These are phyloP conservation scores for Corapipo altera DNA, from an alignment of 2,113 vertebrate genomes.

Conservation along the genomic window DNA sequence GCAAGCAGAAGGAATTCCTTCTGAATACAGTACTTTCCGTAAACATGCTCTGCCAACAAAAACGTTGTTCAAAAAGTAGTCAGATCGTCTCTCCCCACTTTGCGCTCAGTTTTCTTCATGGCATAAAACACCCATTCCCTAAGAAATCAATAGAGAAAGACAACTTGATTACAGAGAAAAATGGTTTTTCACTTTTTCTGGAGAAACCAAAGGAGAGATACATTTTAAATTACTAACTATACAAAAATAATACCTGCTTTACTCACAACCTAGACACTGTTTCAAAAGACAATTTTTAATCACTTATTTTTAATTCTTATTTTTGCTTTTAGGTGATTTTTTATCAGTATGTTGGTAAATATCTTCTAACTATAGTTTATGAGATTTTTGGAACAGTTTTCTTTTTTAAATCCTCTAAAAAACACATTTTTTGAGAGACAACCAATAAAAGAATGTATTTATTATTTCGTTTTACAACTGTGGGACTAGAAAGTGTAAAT, in stretches of 20 bases:
- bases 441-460: not conserved
- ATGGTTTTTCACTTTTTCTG: not conserved
- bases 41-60: not conserved
- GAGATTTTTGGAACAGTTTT: not conserved
- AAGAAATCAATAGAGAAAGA: not conserved
- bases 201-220: not conserved
- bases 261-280: not conserved
- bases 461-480: not conserved
- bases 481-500: not conserved
- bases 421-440: not conserved
- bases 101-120: not conserved
- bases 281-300: not conserved
- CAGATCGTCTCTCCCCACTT: not conserved
- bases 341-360: not conserved
- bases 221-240: not conserved
- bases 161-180: not conserved
- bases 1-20: not conserved
- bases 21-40: not conserved
- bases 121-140: not conserved
- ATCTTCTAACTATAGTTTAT: not conserved
- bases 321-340: not conserved
- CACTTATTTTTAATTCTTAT: not conserved
- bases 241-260: not conserved
- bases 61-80: not conserved
- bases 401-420: not conserved